Evolutionary conservation across 2,797 vertebrate species (phyloP).

Genomic region (Synaphobranchus kaupii): DNA sequence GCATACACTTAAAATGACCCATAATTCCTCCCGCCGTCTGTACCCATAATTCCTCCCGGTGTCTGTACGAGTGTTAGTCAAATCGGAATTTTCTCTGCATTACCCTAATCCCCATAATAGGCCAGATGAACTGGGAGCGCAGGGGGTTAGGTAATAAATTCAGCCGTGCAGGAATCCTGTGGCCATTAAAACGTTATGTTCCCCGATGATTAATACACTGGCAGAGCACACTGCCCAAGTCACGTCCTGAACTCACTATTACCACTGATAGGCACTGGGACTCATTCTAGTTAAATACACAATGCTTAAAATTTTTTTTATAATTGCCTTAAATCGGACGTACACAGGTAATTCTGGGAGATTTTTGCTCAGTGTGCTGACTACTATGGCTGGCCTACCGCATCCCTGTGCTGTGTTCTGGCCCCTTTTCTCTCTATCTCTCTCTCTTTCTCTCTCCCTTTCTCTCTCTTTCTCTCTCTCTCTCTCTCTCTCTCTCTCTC

Average conservation of each 20-base stretch:
- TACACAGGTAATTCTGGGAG: constrained; percentile 19
- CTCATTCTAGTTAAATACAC: background rate
- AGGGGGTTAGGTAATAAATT: constrained; percentile 37
- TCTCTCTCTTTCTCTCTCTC: constrained; percentile 37
- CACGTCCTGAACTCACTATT: background rate
- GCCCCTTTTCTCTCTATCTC: constrained; percentile 35
- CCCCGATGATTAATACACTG: constrained; percentile 21
- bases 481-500: constrained; percentile 33
- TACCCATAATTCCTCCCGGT: constrained; percentile 25
- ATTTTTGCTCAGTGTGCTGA: constrained; percentile 21
- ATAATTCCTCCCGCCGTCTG: constrained; percentile 32
- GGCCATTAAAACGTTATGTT: constrained; percentile 39
- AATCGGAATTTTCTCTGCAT: constrained; percentile 39
- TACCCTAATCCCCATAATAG: constrained; percentile 44
- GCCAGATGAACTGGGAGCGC: constrained; percentile 34
- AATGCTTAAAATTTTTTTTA: too few relatives aligned
- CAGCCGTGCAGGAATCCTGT: constrained; percentile 26
- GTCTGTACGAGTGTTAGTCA: constrained; percentile 39
- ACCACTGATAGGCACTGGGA: background rate
- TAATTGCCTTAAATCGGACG: background rate
- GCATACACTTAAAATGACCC: constrained; percentile 24
- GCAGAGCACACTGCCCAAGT: constrained; percentile 12
- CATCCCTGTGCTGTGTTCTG: constrained; percentile 31
- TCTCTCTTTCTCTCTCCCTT: constrained; percentile 38
- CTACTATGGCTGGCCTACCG: background rate